These are phyloP conservation scores for Drosophila rubida DNA, from an alignment of 2,888 invertebrate genomes.

Conservation along the genomic window DNA sequence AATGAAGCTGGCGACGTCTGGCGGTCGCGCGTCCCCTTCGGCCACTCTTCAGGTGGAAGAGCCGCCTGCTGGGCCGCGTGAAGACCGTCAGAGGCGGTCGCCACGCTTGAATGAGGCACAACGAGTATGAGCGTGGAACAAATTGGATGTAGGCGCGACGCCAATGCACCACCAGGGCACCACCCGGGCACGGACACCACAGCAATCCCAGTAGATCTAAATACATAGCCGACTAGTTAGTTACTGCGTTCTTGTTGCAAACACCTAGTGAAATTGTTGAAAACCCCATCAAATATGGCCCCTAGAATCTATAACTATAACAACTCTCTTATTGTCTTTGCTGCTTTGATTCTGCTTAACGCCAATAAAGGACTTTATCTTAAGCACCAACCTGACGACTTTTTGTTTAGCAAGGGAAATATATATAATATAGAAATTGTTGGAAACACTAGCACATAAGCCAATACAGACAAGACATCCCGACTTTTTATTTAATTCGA, in stretches of 20 bases:
- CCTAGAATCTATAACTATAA: slow-evolving; percentile 49
- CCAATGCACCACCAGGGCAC: slow-evolving; percentile 4
- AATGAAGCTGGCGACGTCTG: slow-evolving; percentile 78
- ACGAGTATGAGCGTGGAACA: slow-evolving; percentile 9
- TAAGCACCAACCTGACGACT: too few relatives aligned
- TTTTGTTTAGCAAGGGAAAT: too few relatives aligned
- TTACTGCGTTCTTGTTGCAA: slow-evolving; percentile 50
- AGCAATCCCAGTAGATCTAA: background rate
- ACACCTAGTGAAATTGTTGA: slow-evolving; percentile 63
- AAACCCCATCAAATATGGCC: slow-evolving; percentile 72
- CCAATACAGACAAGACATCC: too few relatives aligned
- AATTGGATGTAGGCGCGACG: slow-evolving; percentile 1
- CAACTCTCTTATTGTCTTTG: slow-evolving; percentile 35
- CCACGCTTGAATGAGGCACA: slow-evolving; percentile 45
- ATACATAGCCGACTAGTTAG: slow-evolving; percentile 1
- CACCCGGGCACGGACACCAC: background rate
- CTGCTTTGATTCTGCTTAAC: slow-evolving; percentile 49
- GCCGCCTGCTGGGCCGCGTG: slow-evolving; percentile 48
- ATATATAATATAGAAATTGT: too few relatives aligned
- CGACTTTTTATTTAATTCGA: too few relatives aligned
- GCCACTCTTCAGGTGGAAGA: slow-evolving; percentile 42
- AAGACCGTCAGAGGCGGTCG: slow-evolving; percentile 73
- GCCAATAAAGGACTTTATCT: slow-evolving; percentile 77
- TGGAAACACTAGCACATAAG: too few relatives aligned
- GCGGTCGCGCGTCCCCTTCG: slow-evolving; percentile 65